phyloP scores from a whole-genome alignment of 1,140 invertebrate genomes.

The Zaprionus gabonicus region DNA sequence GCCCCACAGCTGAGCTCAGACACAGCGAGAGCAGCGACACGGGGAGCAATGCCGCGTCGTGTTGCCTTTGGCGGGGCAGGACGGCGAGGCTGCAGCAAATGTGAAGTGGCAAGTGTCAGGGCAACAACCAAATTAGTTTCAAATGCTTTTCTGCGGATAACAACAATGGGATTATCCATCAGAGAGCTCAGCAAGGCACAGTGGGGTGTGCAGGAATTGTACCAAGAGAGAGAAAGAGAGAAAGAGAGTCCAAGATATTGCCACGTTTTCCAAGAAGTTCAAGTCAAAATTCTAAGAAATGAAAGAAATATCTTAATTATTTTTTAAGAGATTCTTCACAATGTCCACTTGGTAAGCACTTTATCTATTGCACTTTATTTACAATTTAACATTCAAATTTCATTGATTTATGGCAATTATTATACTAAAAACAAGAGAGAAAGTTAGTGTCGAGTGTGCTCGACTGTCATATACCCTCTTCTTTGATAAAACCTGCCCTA shows the following conservation, averaged over 20 bases:
- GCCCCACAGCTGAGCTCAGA: constrained; percentile 55
- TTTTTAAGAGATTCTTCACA: neutral
- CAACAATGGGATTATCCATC: constrained; percentile 20
- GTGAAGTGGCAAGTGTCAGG: constrained; percentile 48
- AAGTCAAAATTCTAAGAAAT: no score
- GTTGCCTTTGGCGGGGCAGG: constrained; percentile 7
- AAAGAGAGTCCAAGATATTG: neutral
- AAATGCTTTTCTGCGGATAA: constrained; percentile 40
- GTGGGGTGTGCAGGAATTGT: neutral
- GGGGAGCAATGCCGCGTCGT: constrained; percentile 43
- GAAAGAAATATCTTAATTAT: neutral
- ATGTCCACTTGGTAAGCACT: no score
- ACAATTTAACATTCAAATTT: neutral
- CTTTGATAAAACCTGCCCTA: no score
- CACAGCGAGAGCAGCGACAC: neutral
- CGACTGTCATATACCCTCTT: no score
- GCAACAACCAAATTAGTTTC: constrained; percentile 71
- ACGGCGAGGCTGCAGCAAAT: constrained; percentile 7
- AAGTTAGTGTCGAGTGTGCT: no score
- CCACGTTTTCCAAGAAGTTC: no score
- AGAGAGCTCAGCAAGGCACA: neutral
- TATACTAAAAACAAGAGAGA: neutral
- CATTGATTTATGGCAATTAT: neutral
- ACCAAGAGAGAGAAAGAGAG: neutral
- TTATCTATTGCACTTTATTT: neutral